Base-by-base conservation (phyloP, 1,140 invertebrate species). In the Drosophila bipectinata region DNA sequence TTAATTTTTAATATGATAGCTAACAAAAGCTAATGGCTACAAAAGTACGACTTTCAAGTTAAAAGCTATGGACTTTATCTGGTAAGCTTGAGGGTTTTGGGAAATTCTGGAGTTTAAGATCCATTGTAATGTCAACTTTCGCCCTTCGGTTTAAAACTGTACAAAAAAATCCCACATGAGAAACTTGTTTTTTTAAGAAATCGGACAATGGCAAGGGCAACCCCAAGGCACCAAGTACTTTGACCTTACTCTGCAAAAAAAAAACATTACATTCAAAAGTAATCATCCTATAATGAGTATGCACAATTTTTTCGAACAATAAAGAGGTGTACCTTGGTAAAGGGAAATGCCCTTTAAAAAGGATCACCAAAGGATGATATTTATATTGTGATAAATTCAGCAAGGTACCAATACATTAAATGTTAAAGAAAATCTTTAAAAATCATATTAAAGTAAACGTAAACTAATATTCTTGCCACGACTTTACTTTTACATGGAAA, bases 221-320 rank as follows among this genome's bases (percentile, higher is more conserved):
- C 41, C 62, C 57, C 77, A 74, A 66, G 54, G 44, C 63, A 64
- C 62, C 81, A 87, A 82, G 82, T 87, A 72, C 71, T 82, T 88
- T 79, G 72, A 82, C 78, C 83, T 82, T 81, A 87, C 71, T 64
- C 66, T 51, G 58, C 61, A 78, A 61, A 69, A 72, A n/a, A n/a
- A 51, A 72, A 72, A 51, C 18, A 60, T 32, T 37, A 45, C 28
- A 56, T 18, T 39, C 4, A 30, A 14, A 51, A 15, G 39, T 52
- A 51, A 45, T 15, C 12, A 47, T 24, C n/a, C 15, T 21, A 10
- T 28, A 32, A 24, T 10, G 1, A 32, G 32, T 32, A n/a, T n/a
- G n/a, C n/a, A n/a, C n/a, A 28, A 28, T 0, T 10, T 32, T 10
- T 32, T 32, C 9, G 30, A 32, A 32, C 30, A 10, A 32, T 32